A percentile compares a stretch with the other conserved stretches of the same genome.
These are phyloP conservation scores for Alcis repandata DNA, from an alignment of 2,888 invertebrate genomes.

Conservation along the genomic window DNA sequence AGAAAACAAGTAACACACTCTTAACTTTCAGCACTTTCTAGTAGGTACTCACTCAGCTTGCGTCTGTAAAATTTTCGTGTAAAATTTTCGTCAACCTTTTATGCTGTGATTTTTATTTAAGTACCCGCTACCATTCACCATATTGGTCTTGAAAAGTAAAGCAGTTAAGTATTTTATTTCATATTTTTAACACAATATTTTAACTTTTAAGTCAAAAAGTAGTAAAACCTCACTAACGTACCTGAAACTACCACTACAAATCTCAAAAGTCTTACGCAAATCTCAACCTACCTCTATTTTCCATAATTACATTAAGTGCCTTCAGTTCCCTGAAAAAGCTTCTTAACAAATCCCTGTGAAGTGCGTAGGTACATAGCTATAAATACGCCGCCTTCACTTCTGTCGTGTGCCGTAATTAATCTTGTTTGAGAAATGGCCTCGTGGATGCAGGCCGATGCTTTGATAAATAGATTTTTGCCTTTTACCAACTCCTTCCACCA, in stretches of 20 bases:
- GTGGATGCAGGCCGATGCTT: constrained; percentile 76
- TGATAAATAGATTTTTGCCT: constrained; percentile 83
- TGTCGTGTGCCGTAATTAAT: constrained; percentile 76
- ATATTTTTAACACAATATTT: no score
- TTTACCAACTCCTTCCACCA: constrained; percentile 69
- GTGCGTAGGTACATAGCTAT: constrained; percentile 41
- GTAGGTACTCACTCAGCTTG: no score
- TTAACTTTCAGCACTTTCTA: no score
- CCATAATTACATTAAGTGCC: not conserved
- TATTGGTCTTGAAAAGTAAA: no score
- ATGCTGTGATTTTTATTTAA: no score
- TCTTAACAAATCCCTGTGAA: constrained; percentile 14
- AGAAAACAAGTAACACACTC: no score
- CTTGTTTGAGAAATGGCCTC: constrained; percentile 76
- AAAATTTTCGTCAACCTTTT: no score
- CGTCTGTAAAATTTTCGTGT: no score
- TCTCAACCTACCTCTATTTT: not conserved
- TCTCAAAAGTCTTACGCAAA: not conserved
- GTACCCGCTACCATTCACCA: not conserved
- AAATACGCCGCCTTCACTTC: constrained; percentile 67
- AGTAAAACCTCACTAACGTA: no score
- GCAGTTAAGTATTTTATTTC: no score
- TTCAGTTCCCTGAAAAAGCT: not conserved
- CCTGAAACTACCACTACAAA: no score
- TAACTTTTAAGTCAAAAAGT: no score